Evolutionary conservation across 35 echinoderm and acorn worm species (phyloP), one percentile per base, ranked within the genome.

Genomic region (Ophioderma brevispina): DNA sequence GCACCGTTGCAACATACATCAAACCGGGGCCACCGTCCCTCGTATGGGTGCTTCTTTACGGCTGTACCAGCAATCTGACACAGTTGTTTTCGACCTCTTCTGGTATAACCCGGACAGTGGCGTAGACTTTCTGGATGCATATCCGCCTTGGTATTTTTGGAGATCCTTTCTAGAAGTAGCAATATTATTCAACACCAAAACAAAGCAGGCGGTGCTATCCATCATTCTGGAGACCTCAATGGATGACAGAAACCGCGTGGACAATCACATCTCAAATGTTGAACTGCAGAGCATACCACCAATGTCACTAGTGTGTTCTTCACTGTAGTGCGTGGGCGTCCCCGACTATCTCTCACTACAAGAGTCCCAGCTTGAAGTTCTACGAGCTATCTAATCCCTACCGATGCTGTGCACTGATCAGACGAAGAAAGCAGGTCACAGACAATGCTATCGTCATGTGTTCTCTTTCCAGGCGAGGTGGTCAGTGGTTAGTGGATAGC

Each of bases 41-140:
- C 40, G 36, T 77, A 10, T 36, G 32, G 70, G 4, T 64, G 15
- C 39, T 87, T 18, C 41, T 87, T 28, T 87, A 87, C 85, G 34
- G n/a, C 85, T 0, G 85, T 41, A 32, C 85, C 85, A 6, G 25
- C 64, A n/a, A 75, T 33, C n/a, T 31, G 76, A 87, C 30, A 87
- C 77, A 41, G 85, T 87, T 6, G 85, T 87, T 36, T 87, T 87
- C 33, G 85, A 87, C 75, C 85, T 87, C 31, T 79, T 78, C 75
- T 87, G 85, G 85, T 64, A 75, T 13, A 78, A 39, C 78, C 85
- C 85, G 35, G 0, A 1, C 3, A 36, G 30, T 41, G 85, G 85
- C 0, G 0, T 4, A 6, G 85, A 87, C 33, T 87, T 13, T 87
- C 70, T 87, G n/a, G 85, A 87, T 40, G 85, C 85, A 15, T 76